Conservation (phyloP, 2,113 vertebrate species). For the Shinisaurus crocodilurus region DNA sequence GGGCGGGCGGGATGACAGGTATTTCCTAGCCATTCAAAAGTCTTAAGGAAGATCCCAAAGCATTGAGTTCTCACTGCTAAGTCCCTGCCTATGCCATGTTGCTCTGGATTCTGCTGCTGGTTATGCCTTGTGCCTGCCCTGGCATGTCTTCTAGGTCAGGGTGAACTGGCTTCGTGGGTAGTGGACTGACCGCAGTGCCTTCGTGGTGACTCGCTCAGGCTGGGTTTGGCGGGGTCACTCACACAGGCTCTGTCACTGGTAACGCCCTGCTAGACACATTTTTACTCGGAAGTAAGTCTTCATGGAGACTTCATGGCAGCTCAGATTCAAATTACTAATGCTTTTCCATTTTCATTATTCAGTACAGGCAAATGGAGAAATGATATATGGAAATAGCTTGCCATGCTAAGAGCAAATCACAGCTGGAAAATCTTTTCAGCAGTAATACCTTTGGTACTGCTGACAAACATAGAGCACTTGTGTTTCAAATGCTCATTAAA, state of each 20-base stretch:
- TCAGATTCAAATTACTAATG: slow-evolving; percentile 1
- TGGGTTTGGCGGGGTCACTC: not conserved
- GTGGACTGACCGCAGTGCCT: not conserved
- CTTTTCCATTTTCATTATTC: slow-evolving; percentile 4
- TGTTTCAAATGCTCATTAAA: slow-evolving; percentile 31
- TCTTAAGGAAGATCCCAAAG: no score
- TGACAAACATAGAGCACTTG: slow-evolving; percentile 30
- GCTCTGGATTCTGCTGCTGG: not conserved
- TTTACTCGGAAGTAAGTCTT: not conserved
- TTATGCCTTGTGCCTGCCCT: not conserved
- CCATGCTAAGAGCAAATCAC: slow-evolving; percentile 19
- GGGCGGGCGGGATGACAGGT: no score
- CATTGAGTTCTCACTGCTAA: no score
- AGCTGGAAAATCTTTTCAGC: slow-evolving; percentile 34
- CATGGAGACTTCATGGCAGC: not conserved
- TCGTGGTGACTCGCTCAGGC: not conserved
- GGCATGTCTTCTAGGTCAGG: not conserved
- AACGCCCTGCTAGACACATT: not conserved
- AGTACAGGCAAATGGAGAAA: not conserved
- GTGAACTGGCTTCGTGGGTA: not conserved
- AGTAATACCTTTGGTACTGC: slow-evolving; percentile 19
- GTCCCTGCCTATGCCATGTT: not conserved
- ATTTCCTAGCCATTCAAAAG: no score
- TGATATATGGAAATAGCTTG: slow-evolving; percentile 22
- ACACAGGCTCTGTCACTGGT: not conserved